Percentiles rank a stretch among this genome's conserved stretches.
These are phyloP conservation scores for Catostomus latipinnis DNA, from an alignment of 2,797 vertebrate species.

Conservation along the genomic window DNA sequence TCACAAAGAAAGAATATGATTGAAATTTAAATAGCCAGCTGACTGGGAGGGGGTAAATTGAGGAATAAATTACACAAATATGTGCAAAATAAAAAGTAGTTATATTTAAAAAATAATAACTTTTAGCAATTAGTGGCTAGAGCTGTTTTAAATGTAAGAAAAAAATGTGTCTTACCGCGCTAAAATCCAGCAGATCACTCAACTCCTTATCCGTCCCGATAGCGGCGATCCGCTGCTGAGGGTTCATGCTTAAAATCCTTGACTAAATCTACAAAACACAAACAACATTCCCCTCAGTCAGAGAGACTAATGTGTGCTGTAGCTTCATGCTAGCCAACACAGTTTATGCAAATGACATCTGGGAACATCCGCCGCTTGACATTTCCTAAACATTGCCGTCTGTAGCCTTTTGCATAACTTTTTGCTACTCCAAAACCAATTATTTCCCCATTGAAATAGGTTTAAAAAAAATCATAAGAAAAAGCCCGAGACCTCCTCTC, in stretches of 20 bases:
- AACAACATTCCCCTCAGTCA: conserved; percentile 43
- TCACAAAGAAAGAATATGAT: neutral
- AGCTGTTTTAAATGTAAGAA: neutral
- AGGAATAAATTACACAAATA: too few relatives aligned
- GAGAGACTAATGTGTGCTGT: neutral
- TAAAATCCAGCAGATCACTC: conserved; percentile 99
- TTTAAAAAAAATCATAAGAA: neutral
- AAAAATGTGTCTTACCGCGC: conserved; percentile 86
- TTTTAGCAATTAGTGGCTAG: neutral
- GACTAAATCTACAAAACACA: conserved; percentile 71
- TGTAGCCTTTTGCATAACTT: conserved; percentile 20
- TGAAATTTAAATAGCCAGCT: neutral
- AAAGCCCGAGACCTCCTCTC: neutral
- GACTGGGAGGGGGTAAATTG: too few relatives aligned
- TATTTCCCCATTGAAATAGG: neutral
- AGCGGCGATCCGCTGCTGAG: conserved; percentile 99
- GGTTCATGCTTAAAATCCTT: conserved; percentile 92
- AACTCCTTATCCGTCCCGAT: conserved; percentile 99
- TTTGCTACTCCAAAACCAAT: neutral
- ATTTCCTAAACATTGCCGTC: conserved; percentile 38
- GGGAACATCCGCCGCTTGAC: conserved; percentile 36
- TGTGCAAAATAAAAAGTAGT: neutral
- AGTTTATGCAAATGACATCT: conserved; percentile 42
- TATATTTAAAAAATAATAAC: neutral
- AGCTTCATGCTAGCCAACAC: conserved; percentile 15